Evolutionary conservation across 2,113 vertebrate species (phyloP).

Genomic region (Platycercus adscitus): DNA sequence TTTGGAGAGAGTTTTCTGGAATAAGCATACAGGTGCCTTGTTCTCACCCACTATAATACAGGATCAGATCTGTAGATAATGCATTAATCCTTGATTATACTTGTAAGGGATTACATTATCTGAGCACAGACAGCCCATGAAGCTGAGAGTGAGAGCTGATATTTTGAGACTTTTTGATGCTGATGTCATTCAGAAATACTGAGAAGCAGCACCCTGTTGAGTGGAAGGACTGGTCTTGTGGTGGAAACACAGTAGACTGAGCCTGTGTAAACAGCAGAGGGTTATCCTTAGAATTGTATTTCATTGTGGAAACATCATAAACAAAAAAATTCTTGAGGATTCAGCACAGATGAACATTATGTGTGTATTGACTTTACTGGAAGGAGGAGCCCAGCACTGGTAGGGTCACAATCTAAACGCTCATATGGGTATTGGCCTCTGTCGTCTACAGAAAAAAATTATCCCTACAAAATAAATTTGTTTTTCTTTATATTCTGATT

Average conservation of each 20-base stretch:
- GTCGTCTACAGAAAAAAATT: neutral
- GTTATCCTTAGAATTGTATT: neutral
- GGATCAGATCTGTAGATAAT: slow-evolving; percentile 34
- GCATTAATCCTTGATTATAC: slow-evolving; percentile 5
- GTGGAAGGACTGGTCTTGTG: neutral
- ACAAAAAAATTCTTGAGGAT: neutral
- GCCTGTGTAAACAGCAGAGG: neutral
- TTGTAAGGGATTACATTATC: neutral
- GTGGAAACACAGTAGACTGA: neutral
- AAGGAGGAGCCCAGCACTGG: neutral
- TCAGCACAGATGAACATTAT: neutral
- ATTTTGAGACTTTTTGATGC: neutral
- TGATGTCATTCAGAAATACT: neutral
- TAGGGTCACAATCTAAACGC: neutral
- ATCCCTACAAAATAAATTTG: neutral
- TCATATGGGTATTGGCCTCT: neutral
- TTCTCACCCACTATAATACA: neutral
- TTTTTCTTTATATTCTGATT: neutral
- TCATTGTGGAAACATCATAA: neutral
- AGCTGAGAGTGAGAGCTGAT: neutral
- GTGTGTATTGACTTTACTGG: neutral
- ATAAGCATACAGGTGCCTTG: neutral
- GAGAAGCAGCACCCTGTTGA: neutral
- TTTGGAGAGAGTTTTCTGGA: neutral
- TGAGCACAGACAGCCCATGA: neutral